Percentiles rank a stretch among this genome's conserved stretches.
Conservation (phyloP, 2,888 invertebrate genomes). For the Dione vanillae region DNA sequence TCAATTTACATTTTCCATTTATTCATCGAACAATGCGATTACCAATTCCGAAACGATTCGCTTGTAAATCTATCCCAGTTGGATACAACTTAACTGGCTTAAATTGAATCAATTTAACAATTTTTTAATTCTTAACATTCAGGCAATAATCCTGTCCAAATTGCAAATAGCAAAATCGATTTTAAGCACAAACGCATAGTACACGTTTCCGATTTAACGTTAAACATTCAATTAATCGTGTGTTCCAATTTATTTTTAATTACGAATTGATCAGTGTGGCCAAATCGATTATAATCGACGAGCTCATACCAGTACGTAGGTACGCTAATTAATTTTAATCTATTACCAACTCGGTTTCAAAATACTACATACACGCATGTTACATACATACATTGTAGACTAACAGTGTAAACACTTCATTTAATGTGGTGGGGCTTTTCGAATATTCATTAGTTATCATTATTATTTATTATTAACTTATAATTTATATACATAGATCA, state of each 20-base stretch:
- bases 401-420: conserved; percentile 1
- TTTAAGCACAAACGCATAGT: conserved; percentile 44
- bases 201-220: conserved; percentile 37
- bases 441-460: not conserved
- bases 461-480: not conserved
- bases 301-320: conserved; percentile 13
- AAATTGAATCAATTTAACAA: not conserved
- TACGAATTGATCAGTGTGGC: conserved; percentile 45
- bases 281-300: conserved; percentile 42
- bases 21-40: not conserved
- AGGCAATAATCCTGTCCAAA: conserved; percentile 27
- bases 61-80: not conserved
- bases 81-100: conserved; percentile 10
- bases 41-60: not conserved
- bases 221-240: conserved; percentile 52
- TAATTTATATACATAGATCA: too few relatives aligned
- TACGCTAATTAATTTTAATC: conserved; percentile 39
- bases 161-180: conserved; percentile 39
- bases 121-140: conserved; percentile 10
- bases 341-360: conserved; percentile 32
- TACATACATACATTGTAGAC: not conserved
- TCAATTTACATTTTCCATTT: not conserved
- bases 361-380: not conserved
- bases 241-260: conserved; percentile 50
- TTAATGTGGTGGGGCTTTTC: not conserved